phyloP scores from a whole-genome alignment of 2,113 vertebrate genomes.

The Sorex araneus region DNA sequence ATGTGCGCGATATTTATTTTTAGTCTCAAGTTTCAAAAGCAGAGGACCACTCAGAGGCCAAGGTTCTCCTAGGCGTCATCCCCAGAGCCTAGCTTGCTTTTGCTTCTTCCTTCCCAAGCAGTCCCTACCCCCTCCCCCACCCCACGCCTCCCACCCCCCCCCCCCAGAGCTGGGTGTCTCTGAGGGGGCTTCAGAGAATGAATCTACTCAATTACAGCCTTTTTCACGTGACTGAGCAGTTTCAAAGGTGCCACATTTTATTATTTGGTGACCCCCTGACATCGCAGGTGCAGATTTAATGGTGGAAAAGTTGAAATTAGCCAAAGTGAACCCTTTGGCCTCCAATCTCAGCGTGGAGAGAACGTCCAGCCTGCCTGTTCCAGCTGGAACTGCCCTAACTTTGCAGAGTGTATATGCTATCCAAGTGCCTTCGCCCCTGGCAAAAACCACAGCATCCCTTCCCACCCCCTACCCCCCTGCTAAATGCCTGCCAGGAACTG shows the following conservation, averaged over 20 bases:
- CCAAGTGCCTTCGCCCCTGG: neutral
- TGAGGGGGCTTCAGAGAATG: conserved; percentile 87
- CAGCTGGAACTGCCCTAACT: conserved; percentile 55
- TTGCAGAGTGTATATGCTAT: conserved; percentile 9
- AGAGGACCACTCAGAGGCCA: conserved; percentile 73
- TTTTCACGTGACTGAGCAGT: conserved; percentile 93
- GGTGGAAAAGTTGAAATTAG: conserved; percentile 86
- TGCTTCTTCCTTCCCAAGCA: neutral
- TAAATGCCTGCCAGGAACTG: conserved; percentile 49
- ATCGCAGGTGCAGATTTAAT: conserved; percentile 94
- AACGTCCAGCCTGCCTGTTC: neutral
- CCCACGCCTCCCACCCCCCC: conserved; percentile 52
- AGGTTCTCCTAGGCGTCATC: conserved; percentile 54
- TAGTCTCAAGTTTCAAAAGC: conserved; percentile 78
- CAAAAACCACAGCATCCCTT: neutral
- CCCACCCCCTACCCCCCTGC: neutral
- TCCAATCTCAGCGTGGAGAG: conserved; percentile 40
- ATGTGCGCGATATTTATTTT: conserved; percentile 84
- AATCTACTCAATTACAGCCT: conserved; percentile 92
- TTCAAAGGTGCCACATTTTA: conserved; percentile 97
- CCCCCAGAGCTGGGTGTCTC: conserved; percentile 76
- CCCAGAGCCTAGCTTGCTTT: conserved; percentile 49
- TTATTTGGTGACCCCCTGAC: conserved; percentile 96
- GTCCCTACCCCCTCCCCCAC: neutral
- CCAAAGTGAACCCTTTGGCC: conserved; percentile 83